phyloP scores from a whole-genome alignment of 1,140 invertebrate species.

The Drosophila repletoides region DNA sequence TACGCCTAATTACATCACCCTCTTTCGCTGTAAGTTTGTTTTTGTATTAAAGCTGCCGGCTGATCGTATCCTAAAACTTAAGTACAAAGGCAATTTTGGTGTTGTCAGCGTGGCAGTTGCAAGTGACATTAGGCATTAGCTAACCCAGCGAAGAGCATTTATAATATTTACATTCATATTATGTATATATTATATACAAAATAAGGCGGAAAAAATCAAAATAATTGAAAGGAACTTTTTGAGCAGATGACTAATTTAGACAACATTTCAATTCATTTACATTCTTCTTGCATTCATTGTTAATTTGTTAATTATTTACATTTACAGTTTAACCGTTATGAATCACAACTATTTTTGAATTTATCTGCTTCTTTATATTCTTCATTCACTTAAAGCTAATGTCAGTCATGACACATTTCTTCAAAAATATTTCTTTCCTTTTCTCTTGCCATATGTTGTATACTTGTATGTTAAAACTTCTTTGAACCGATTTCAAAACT shows the following conservation, averaged over 20 bases:
- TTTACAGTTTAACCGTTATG: constrained; percentile 40
- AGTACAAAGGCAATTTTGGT: constrained; percentile 29
- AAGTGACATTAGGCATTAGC: constrained; percentile 14
- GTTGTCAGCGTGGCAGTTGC: constrained; percentile 23
- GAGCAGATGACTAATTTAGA: background rate
- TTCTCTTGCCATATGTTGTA: too few species aligned
- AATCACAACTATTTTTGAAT: constrained; percentile 36
- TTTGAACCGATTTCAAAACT: constrained; percentile 20
- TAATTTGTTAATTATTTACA: constrained; percentile 33
- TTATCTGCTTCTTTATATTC: too few species aligned
- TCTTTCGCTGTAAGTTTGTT: background rate
- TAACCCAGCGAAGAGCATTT: background rate
- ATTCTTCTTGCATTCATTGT: constrained; percentile 8
- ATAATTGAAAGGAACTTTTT: constrained; percentile 28
- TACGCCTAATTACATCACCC: constrained; percentile 49
- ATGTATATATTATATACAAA: background rate
- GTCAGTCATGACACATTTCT: constrained; percentile 47
- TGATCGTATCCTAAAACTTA: background rate
- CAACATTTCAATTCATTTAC: constrained; percentile 5
- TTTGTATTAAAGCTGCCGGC: too few species aligned
- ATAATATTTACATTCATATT: background rate
- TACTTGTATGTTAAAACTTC: background rate
- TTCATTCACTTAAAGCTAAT: constrained; percentile 62
- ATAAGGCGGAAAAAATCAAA: too few species aligned
- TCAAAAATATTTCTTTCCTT: too few species aligned